A percentile compares a stretch with the other conserved stretches of the same genome.
phyloP scores from a whole-genome alignment of 2,888 invertebrate species.

The Drosophila borealis region DNA sequence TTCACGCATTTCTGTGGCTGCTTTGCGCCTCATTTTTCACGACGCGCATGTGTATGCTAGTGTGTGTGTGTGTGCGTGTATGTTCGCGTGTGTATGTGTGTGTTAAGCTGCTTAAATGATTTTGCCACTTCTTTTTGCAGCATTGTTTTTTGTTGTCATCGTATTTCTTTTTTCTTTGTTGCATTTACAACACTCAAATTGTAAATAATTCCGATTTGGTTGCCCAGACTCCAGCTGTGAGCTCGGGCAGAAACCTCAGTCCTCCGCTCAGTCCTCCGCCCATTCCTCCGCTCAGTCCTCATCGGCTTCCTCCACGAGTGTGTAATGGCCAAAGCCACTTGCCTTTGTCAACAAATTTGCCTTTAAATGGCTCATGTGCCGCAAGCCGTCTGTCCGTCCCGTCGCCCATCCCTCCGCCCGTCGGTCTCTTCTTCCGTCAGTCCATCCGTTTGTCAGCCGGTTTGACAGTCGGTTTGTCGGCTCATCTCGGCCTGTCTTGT shows the following conservation, averaged over 20 bases:
- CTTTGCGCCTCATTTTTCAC: slow-evolving; percentile 79
- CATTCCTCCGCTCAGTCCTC: slow-evolving; percentile 5
- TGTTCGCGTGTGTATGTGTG: slow-evolving; percentile 39
- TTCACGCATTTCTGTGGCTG: slow-evolving; percentile 82
- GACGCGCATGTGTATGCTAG: slow-evolving; percentile 20
- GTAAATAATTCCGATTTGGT: slow-evolving; percentile 75
- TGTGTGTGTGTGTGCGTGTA: slow-evolving; percentile 28
- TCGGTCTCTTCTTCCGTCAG: neutral
- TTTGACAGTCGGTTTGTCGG: slow-evolving; percentile 32
- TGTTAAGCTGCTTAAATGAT: slow-evolving; percentile 80
- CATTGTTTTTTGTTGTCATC: slow-evolving; percentile 44
- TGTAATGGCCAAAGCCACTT: slow-evolving; percentile 79
- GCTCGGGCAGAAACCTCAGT: slow-evolving; percentile 17
- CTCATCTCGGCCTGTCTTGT: slow-evolving; percentile 39
- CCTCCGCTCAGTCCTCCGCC: neutral
- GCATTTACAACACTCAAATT: slow-evolving; percentile 80
- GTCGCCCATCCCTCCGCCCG: neutral
- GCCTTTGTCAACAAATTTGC: slow-evolving; percentile 80
- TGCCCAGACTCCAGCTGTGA: slow-evolving; percentile 43
- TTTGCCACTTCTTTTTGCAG: slow-evolving; percentile 60
- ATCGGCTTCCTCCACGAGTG: slow-evolving; percentile 35
- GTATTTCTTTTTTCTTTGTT: slow-evolving; percentile 48
- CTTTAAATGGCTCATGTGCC: slow-evolving; percentile 71
- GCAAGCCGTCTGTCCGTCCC: slow-evolving; percentile 16
- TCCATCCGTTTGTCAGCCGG: slow-evolving; percentile 13